Percentiles rank a stretch among this genome's conserved stretches.
phyloP scores from a whole-genome alignment of 2,113 vertebrate genomes.

The Galemys pyrenaicus region DNA sequence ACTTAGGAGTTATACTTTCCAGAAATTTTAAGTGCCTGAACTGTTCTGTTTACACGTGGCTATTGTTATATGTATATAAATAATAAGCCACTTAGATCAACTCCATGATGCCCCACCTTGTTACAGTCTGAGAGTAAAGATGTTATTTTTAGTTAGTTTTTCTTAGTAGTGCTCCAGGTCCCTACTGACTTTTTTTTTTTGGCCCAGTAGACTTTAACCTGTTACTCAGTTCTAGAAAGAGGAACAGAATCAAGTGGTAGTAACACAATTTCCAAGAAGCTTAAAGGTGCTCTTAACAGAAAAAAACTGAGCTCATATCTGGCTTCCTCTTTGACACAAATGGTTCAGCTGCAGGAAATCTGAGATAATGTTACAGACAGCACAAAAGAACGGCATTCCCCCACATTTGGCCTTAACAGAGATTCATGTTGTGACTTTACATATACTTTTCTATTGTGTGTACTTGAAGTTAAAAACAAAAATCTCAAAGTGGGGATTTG shows the following conservation, averaged over 20 bases:
- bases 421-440: background rate
- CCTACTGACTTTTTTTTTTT: background rate
- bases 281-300: background rate
- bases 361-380: constrained; percentile 32
- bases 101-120: background rate
- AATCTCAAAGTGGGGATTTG: constrained; percentile 36
- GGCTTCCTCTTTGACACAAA: background rate
- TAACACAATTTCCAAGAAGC: constrained; percentile 29
- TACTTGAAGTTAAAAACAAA: constrained; percentile 26
- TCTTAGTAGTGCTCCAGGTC: background rate
- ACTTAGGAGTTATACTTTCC: background rate
- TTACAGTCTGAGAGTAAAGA: background rate
- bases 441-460: background rate
- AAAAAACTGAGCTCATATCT: constrained; percentile 19
- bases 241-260: background rate
- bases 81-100: background rate
- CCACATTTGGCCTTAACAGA: background rate
- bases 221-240: constrained; percentile 32
- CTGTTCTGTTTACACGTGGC: background rate
- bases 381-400: background rate
- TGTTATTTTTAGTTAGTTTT: background rate
- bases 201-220: background rate
- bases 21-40: background rate
- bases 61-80: background rate
- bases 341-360: constrained; percentile 16